These are phyloP conservation scores for Adela reaumurella DNA, from an alignment of 2,888 invertebrate species.

Conservation along the genomic window DNA sequence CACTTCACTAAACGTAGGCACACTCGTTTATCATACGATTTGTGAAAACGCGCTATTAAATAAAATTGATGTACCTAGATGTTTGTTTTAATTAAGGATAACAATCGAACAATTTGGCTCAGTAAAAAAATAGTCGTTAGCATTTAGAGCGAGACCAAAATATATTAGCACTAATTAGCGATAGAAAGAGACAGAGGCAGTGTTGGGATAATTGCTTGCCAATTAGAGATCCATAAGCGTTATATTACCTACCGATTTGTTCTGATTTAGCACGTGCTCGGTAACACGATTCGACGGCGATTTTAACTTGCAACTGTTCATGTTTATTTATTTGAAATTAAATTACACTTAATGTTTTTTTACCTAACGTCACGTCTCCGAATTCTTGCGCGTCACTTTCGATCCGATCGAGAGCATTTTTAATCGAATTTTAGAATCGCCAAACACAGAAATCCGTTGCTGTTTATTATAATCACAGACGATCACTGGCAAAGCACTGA, in stretches of 20 bases:
- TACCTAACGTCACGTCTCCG: constrained; percentile 31
- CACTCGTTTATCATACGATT: background rate
- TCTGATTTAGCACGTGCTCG: background rate
- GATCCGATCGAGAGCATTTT: constrained; percentile 6
- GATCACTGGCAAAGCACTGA: constrained; percentile 36
- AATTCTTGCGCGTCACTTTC: constrained; percentile 34
- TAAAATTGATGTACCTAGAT: background rate
- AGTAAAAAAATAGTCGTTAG: background rate
- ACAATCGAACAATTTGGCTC: background rate
- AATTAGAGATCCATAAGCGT: constrained; percentile 32
- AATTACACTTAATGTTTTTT: background rate
- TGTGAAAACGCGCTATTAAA: background rate
- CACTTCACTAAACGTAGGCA: background rate
- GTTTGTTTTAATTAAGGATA: background rate
- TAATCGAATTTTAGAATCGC: too few species aligned
- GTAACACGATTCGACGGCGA: background rate
- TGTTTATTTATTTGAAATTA: background rate
- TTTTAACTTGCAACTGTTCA: background rate
- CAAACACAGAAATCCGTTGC: background rate
- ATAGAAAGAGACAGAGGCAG: constrained; percentile 30
- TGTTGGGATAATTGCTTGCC: constrained; percentile 29
- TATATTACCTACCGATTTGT: background rate
- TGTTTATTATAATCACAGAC: constrained; percentile 23
- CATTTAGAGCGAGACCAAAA: constrained; percentile 14
- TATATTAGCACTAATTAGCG: constrained; percentile 30